Conservation (phyloP, 2,113 vertebrate species). For the Hiodon tergisus region DNA sequence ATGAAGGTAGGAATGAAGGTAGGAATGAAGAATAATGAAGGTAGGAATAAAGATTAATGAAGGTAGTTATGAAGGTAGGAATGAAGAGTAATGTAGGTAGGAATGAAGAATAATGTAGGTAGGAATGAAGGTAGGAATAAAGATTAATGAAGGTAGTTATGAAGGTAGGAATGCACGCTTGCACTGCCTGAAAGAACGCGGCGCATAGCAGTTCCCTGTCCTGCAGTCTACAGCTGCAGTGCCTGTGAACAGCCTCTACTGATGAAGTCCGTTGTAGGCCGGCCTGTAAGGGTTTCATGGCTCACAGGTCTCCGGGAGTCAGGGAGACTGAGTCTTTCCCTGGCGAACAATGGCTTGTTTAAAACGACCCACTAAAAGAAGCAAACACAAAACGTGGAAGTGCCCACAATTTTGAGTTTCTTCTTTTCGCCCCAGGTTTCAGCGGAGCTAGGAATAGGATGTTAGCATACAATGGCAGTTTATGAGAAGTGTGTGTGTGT, state of each 20-base stretch:
- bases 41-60: too few relatives aligned
- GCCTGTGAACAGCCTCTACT: too few relatives aligned
- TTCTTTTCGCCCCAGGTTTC: neutral
- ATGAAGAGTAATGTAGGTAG: too few relatives aligned
- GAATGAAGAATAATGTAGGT: neutral
- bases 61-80: too few relatives aligned
- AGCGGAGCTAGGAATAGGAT: neutral
- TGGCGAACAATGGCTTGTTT: too few relatives aligned
- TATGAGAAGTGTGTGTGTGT: neutral
- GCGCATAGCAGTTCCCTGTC: too few relatives aligned
- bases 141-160: neutral
- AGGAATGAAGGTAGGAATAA: neutral
- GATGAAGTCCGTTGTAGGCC: too few relatives aligned
- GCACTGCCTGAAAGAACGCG: neutral
- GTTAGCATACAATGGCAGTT: conserved; percentile 1
- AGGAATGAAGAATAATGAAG: neutral
- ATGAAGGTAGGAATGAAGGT: neutral
- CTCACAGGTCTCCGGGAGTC: too few relatives aligned
- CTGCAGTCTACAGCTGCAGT: neutral
- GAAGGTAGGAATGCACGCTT: neutral
- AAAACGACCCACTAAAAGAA: neutral
- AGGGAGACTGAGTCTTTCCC: too few relatives aligned
- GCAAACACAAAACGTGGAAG: conserved; percentile 13
- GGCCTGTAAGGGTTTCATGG: too few relatives aligned
- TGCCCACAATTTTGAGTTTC: neutral